phyloP scores from a whole-genome alignment of 2,113 vertebrate genomes.

The Melierax canorus region DNA sequence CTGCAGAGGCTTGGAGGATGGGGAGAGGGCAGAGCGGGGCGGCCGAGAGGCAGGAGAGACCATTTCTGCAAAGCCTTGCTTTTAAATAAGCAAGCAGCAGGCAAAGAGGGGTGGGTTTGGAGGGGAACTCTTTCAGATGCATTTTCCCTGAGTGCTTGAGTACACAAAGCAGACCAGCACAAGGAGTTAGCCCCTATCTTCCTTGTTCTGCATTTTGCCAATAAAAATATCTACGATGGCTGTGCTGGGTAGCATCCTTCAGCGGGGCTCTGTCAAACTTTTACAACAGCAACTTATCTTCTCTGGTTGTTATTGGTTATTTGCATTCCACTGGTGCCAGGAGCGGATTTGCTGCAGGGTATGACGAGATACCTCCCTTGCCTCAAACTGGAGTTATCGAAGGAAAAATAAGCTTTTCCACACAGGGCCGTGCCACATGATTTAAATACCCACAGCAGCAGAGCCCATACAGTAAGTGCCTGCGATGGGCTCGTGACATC shows the following conservation, averaged over 20 bases:
- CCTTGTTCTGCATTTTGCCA: background rate
- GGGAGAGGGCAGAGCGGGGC: background rate
- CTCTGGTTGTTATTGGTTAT: rapidly evolving
- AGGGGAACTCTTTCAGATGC: background rate
- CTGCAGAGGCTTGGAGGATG: background rate
- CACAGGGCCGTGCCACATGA: rapidly evolving
- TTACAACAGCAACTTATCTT: background rate
- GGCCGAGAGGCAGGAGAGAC: background rate
- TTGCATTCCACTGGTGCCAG: background rate
- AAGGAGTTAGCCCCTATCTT: background rate
- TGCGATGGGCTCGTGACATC: background rate
- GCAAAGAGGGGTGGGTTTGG: no score
- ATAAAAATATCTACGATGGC: background rate
- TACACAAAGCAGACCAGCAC: background rate
- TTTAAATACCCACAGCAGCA: background rate
- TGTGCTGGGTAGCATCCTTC: background rate
- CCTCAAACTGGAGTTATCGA: background rate
- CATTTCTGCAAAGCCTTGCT: background rate
- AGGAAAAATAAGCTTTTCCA: background rate
- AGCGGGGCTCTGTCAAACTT: background rate
- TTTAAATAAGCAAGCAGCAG: background rate
- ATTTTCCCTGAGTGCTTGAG: background rate
- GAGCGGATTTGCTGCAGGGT: background rate
- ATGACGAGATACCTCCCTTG: background rate
- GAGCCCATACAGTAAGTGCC: rapidly evolving